A percentile compares a stretch with the other conserved stretches of the same genome.
These are phyloP conservation scores for Pterobdella sp. DNA, from an alignment of 2,888 invertebrate genomes.

Conservation along the genomic window DNA sequence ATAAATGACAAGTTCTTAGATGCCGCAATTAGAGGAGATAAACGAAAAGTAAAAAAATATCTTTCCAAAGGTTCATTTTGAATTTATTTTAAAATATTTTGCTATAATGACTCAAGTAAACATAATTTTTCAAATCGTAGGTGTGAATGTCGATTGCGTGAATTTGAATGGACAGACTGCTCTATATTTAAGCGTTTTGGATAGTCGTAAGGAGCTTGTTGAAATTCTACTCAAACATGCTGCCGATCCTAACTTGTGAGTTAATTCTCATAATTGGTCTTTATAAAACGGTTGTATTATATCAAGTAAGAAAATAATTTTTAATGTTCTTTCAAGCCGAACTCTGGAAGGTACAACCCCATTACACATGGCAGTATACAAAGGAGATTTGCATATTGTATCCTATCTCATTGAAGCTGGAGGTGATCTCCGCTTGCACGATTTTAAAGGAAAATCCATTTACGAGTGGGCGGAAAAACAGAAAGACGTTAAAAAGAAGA, in stretches of 20 bases:
- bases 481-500: slow-evolving; percentile 41
- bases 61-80: neutral
- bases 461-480: slow-evolving; percentile 46
- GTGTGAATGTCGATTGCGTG: slow-evolving; percentile 46
- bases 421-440: slow-evolving; percentile 52
- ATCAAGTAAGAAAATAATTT: slow-evolving; percentile 3
- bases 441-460: slow-evolving; percentile 46
- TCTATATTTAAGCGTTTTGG: slow-evolving; percentile 50
- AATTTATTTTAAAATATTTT: slow-evolving; percentile 1
- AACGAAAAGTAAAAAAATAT: slow-evolving; percentile 3
- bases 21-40: slow-evolving; percentile 4
- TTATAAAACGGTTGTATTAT: too few species aligned
- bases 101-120: neutral
- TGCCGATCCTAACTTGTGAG: slow-evolving; percentile 50
- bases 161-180: slow-evolving; percentile 51
- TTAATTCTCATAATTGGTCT: neutral
- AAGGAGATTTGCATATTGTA: slow-evolving; percentile 47
- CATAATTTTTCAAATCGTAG: slow-evolving; percentile 35
- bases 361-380: slow-evolving; percentile 51
- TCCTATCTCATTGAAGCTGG: slow-evolving; percentile 49
- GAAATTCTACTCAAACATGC: slow-evolving; percentile 48
- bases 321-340: slow-evolving; percentile 40
- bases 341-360: slow-evolving; percentile 51
- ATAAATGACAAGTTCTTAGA: slow-evolving; percentile 1
- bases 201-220: slow-evolving; percentile 45